Evolutionary conservation across 2,797 vertebrate species (phyloP).

Genomic region (Lepidocolaptes lacrymiger): DNA sequence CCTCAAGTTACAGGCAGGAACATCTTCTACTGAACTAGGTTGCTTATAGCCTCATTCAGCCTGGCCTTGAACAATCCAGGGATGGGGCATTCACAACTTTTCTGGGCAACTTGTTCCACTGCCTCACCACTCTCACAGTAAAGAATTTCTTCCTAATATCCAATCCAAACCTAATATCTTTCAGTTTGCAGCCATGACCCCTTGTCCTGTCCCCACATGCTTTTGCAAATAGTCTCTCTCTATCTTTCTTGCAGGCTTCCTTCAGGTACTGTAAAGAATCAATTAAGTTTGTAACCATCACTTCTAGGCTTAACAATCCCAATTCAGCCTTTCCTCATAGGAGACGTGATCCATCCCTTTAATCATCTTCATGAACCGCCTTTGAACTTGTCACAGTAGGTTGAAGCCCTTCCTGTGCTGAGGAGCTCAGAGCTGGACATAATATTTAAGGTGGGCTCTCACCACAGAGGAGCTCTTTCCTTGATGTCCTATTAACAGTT

Average conservation of each 20-base stretch:
- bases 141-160: background rate
- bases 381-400: background rate
- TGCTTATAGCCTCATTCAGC: background rate
- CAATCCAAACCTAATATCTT: background rate
- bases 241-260: background rate
- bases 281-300: background rate
- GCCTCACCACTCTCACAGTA: background rate
- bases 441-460: background rate
- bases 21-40: background rate
- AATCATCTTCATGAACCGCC: background rate
- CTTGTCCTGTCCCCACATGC: background rate
- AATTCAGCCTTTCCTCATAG: background rate
- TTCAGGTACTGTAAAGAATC: background rate
- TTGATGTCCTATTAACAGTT: background rate
- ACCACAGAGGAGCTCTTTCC: background rate
- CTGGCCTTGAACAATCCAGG: background rate
- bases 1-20: background rate
- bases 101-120: background rate
- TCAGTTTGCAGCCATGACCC: background rate
- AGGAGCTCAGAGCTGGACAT: no score
- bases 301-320: background rate
- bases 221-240: background rate
- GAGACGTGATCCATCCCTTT: background rate
- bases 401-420: rapidly evolving
- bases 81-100: background rate